Conservation (phyloP, 2,113 vertebrate genomes). For the Lasiurus borealis region DNA sequence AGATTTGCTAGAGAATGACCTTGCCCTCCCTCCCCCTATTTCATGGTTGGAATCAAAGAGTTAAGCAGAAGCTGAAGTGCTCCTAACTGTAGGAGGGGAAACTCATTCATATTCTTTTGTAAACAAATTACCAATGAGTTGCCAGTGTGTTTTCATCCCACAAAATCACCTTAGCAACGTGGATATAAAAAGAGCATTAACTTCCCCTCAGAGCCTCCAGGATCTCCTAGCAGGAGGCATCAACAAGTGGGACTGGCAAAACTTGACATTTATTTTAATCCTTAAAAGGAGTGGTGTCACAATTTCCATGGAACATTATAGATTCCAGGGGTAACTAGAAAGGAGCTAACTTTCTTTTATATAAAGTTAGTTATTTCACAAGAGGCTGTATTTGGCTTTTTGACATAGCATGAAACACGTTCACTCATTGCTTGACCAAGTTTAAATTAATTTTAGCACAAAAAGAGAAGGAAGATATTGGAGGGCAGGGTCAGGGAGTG, state of each 20-base stretch:
- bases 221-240: not conserved
- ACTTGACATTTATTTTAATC: not conserved
- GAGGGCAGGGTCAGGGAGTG: not conserved
- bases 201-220: conserved; percentile 49
- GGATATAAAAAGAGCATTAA: conserved; percentile 69
- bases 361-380: not conserved
- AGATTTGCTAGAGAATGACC: conserved; percentile 37
- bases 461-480: not conserved
- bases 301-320: not conserved
- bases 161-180: conserved; percentile 86
- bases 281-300: not conserved
- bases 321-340: not conserved
- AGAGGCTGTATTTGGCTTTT: not conserved
- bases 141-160: conserved; percentile 75
- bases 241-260: not conserved
- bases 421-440: not conserved
- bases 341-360: not conserved
- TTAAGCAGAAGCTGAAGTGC: not conserved
- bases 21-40: not conserved
- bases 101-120: conserved; percentile 80
- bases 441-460: not conserved
- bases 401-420: not conserved
- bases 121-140: conserved; percentile 84
- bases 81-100: conserved; percentile 58
- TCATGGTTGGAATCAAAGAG: conserved; percentile 61